These are phyloP conservation scores for Cotesia chilonis DNA, from an alignment of 1,140 invertebrate species.

Conservation along the genomic window DNA sequence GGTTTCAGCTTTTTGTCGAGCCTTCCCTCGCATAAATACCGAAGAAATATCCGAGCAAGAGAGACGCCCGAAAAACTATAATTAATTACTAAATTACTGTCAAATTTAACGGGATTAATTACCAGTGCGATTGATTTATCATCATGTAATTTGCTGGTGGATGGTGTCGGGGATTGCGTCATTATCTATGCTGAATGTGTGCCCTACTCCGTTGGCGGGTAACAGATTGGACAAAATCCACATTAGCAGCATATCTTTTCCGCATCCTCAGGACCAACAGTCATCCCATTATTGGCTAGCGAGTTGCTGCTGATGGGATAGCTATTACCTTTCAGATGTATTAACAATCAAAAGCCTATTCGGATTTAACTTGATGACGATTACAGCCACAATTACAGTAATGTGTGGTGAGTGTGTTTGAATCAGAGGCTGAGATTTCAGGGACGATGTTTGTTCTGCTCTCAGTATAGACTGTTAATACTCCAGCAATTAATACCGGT, in stretches of 20 bases:
- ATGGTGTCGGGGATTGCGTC: slow-evolving; percentile 58
- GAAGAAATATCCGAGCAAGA: too few species aligned
- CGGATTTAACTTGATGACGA: too few species aligned
- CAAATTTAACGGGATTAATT: slow-evolving; percentile 33
- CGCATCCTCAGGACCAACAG: not conserved
- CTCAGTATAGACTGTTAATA: too few species aligned
- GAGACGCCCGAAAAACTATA: too few species aligned
- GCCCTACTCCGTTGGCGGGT: slow-evolving; percentile 12
- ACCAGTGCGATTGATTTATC: slow-evolving; percentile 54
- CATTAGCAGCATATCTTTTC: slow-evolving; percentile 24
- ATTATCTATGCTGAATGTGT: slow-evolving; percentile 50
- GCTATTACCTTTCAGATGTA: not conserved
- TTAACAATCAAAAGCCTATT: not conserved
- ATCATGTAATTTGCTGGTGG: slow-evolving; percentile 52
- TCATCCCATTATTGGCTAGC: slow-evolving; percentile 14
- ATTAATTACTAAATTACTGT: too few species aligned
- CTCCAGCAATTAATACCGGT: slow-evolving; percentile 8
- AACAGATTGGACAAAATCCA: not conserved
- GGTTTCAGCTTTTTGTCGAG: too few species aligned
- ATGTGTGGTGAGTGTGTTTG: too few species aligned
- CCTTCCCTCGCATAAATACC: too few species aligned
- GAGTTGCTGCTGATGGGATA: not conserved
- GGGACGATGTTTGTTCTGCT: too few species aligned
- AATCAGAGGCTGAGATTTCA: too few species aligned
- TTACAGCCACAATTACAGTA: too few species aligned